These are phyloP conservation scores for Hycleus cichorii DNA, from an alignment of 1,140 invertebrate species.

Conservation along the genomic window DNA sequence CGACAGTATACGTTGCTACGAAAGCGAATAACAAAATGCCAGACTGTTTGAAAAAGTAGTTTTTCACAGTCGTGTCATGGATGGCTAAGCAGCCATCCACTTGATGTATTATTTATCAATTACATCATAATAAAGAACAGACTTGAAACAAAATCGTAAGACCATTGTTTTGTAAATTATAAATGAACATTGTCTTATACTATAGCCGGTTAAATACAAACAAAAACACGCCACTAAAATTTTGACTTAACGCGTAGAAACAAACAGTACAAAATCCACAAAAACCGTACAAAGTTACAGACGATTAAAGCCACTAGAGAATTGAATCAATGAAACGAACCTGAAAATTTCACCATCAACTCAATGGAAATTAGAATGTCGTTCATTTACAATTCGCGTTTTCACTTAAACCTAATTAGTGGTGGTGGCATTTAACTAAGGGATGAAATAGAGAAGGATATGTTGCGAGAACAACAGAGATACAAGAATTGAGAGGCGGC, in stretches of 20 bases:
- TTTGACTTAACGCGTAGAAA: too few relatives aligned
- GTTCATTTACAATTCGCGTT: too few relatives aligned
- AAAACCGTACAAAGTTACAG: too few relatives aligned
- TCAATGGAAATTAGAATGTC: too few relatives aligned
- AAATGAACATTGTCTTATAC: slow-evolving; percentile 1
- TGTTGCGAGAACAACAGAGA: too few relatives aligned
- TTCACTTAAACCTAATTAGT: too few relatives aligned
- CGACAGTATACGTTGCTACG: not conserved
- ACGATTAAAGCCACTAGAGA: too few relatives aligned
- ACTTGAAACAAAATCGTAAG: slow-evolving; percentile 28
- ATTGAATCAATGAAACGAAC: too few relatives aligned
- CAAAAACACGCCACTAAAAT: not conserved
- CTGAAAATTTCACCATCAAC: too few relatives aligned
- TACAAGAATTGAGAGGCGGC: slow-evolving; percentile 15
- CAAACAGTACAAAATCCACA: too few relatives aligned
- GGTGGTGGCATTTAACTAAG: too few relatives aligned
- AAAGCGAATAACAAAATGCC: slow-evolving; percentile 16
- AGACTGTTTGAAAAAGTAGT: slow-evolving; percentile 24
- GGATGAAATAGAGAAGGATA: too few relatives aligned
- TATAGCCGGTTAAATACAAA: not conserved
- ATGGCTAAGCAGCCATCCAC: slow-evolving; percentile 21
- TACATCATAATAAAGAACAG: slow-evolving; percentile 29
- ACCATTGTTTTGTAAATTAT: slow-evolving; percentile 7
- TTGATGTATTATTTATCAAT: slow-evolving; percentile 35
- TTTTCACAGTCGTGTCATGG: slow-evolving; percentile 23